Conservation (phyloP, 1,140 invertebrate species). For the Drosophila kohkoa region DNA sequence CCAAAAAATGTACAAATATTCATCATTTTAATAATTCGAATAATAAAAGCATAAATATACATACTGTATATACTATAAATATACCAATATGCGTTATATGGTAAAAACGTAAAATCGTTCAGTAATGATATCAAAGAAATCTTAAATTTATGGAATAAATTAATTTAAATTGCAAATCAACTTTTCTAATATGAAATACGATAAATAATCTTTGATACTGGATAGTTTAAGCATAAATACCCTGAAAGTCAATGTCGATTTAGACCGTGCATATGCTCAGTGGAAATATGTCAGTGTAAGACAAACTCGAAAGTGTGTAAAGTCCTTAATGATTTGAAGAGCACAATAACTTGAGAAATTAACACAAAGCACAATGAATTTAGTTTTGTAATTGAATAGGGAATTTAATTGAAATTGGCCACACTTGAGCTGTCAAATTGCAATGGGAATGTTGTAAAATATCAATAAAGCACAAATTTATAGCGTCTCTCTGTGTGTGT, state of each 20-base stretch:
- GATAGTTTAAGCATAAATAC: too few relatives aligned
- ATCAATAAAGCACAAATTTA: constrained; percentile 39
- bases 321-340: neutral
- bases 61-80: neutral
- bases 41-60: neutral
- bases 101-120: too few relatives aligned
- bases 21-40: too few relatives aligned
- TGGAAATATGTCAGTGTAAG: neutral
- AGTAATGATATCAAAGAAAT: too few relatives aligned
- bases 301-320: too few relatives aligned
- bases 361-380: constrained; percentile 22
- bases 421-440: constrained; percentile 35
- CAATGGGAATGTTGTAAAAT: constrained; percentile 26
- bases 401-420: constrained; percentile 32
- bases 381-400: constrained; percentile 13
- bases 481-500: neutral
- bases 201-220: too few relatives aligned
- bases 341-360: neutral
- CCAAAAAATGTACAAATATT: too few relatives aligned
- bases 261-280: neutral
- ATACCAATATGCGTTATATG: neutral
- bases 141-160: too few relatives aligned
- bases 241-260: too few relatives aligned
- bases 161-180: too few relatives aligned
- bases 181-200: too few relatives aligned